Conservation (phyloP, 2,113 vertebrate species). For the Phodopus roborovskii region DNA sequence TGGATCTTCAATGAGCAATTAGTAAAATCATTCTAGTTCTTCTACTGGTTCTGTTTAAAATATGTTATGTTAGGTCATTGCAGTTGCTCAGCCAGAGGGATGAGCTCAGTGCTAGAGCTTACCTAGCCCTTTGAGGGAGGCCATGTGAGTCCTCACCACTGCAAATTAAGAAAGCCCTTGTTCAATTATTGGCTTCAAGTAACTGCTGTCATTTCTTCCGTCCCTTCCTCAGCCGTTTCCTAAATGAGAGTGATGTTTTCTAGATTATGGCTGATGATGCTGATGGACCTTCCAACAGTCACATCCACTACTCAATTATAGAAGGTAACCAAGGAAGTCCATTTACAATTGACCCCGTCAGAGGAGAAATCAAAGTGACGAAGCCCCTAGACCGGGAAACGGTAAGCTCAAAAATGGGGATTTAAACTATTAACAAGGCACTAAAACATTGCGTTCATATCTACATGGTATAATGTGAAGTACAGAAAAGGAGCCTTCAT, state of each 20-base stretch:
- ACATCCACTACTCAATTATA: constrained; percentile 92
- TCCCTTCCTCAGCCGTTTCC: not conserved
- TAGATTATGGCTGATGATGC: constrained; percentile 96
- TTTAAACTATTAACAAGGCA: not conserved
- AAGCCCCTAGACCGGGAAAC: constrained; percentile 95
- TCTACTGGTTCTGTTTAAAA: constrained; percentile 32
- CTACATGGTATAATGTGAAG: fast-evolving
- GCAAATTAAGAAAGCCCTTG: not conserved
- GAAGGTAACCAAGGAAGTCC: constrained; percentile 96
- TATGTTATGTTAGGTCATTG: not conserved
- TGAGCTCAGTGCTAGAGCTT: not conserved
- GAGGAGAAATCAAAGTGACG: constrained; percentile 95
- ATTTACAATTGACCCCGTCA: constrained; percentile 93
- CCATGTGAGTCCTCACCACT: not conserved
- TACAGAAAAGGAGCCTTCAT: not conserved
- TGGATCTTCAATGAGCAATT: not conserved
- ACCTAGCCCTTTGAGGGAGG: not conserved
- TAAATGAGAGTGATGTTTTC: constrained; percentile 62
- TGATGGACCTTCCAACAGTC: constrained; percentile 93
- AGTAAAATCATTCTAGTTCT: not conserved
- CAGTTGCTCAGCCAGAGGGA: not conserved
- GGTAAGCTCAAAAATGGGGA: constrained; percentile 81
- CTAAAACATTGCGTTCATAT: fast-evolving
- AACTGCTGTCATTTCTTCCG: constrained; percentile 30
- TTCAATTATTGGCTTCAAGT: not conserved